phyloP scores from a whole-genome alignment of 1,140 invertebrate species.

The Chrysopa pallens region DNA sequence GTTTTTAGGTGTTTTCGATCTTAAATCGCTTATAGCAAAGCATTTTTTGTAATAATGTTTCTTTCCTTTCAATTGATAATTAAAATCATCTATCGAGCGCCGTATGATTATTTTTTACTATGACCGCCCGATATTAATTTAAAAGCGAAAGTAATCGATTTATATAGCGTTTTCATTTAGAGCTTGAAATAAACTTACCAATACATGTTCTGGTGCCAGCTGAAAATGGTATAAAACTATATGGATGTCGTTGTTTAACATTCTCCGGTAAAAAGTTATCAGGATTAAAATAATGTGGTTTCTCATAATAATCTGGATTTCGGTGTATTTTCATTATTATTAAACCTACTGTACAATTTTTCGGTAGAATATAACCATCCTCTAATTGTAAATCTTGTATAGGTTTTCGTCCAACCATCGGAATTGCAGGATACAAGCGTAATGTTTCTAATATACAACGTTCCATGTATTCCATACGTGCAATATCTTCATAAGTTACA shows the following conservation, averaged over 20 bases:
- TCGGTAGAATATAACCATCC: constrained; percentile 27
- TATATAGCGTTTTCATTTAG: too few species aligned
- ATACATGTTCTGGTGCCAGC: constrained; percentile 49
- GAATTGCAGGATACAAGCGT: constrained; percentile 43
- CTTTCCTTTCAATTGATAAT: too few species aligned
- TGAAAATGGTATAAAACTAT: constrained; percentile 54
- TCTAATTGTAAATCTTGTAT: constrained; percentile 34
- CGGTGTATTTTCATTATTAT: constrained; percentile 35
- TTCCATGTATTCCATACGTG: constrained; percentile 45
- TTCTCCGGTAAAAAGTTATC: constrained; percentile 55
- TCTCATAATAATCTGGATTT: constrained; percentile 35
- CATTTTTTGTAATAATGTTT: too few species aligned
- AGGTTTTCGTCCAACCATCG: constrained; percentile 35
- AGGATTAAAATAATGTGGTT: constrained; percentile 54
- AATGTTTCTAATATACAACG: constrained; percentile 38
- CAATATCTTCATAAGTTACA: constrained; percentile 20
- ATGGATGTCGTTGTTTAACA: constrained; percentile 36
- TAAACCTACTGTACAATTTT: constrained; percentile 32
- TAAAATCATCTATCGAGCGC: background rate
- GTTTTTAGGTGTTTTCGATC: too few species aligned
- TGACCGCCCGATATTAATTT: too few species aligned
- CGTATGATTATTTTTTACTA: too few species aligned
- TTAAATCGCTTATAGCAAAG: too few species aligned
- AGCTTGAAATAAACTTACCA: constrained; percentile 25
- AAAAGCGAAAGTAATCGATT: too few species aligned